These are phyloP conservation scores for Xestia ashworthii DNA, from an alignment of 2,888 invertebrate species.

Conservation along the genomic window DNA sequence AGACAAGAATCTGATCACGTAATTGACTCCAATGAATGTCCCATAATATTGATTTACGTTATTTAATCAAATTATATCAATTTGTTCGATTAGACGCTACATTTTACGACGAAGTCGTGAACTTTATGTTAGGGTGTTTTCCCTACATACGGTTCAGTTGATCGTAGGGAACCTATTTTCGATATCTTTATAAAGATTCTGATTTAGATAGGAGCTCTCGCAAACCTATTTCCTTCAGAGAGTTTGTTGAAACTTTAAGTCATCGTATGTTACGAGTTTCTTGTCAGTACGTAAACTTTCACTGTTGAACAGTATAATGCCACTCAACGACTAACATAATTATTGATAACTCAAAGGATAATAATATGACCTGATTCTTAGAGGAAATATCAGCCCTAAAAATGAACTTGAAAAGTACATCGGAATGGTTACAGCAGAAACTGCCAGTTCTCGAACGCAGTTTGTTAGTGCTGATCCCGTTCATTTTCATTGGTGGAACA, in stretches of 20 bases:
- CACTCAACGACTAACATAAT: neutral
- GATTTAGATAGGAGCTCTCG: constrained; percentile 46
- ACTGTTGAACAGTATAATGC: neutral
- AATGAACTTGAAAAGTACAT: neutral
- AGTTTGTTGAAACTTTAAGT: constrained; percentile 9
- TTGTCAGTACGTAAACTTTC: neutral
- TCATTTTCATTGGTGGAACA: neutral
- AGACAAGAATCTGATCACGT: constrained; percentile 4
- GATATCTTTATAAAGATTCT: constrained; percentile 45
- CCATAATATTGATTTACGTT: neutral
- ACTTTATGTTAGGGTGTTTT: constrained; percentile 1
- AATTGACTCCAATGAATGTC: constrained; percentile 1
- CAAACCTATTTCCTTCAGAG: neutral
- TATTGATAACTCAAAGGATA: neutral
- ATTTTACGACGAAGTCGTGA: neutral
- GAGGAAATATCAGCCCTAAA: neutral
- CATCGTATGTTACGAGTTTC: neutral
- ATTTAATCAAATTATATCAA: constrained; percentile 9
- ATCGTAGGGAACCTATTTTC: constrained; percentile 18
- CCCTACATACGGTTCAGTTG: constrained; percentile 7
- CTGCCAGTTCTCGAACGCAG: neutral
- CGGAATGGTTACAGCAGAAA: neutral
- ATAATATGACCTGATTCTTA: neutral
- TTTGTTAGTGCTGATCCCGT: neutral
- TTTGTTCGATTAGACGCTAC: neutral